Base-by-base conservation (phyloP, 2,113 vertebrate genomes). In the Tricholaema leucomelas region DNA sequence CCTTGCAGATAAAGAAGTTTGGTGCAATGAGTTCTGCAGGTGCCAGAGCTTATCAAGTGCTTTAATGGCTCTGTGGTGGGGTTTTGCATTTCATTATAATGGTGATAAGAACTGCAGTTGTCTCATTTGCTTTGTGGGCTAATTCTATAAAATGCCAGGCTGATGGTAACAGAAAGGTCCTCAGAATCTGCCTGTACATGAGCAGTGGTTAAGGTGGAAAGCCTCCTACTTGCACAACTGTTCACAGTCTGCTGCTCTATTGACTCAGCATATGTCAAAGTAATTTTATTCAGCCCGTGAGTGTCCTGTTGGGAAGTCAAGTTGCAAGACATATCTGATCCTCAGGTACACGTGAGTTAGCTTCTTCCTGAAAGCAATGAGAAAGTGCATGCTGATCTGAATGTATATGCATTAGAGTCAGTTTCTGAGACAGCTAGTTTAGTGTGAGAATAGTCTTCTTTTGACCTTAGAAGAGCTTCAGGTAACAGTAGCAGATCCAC, bases 391-490 rank as follows among this genome's bases (percentile, higher is more conserved):
- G 28, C 16, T 77, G 15, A 15, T 72, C 33, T 23, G 15, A 66
- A 72, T 42, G 16, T 15, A 10, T 8, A 15, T 0, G 5, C 17
- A 3, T 31, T 38, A 19, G 27, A 36, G 17, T 46, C 1, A 1
- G 15, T 52, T 69, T 85, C 56, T 56, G 61, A 69, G 17, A 42
- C 46, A 13, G 15, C 11, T 78, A 33, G 10, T 60, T 71, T 56
- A 77, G 79, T 46, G 16, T 55, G 35, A 61, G 36, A 85, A 74
- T 65, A 71, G 19, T 67, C 30, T 15, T 66, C 7, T 23, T 30
- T 50, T 3, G 1, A 12, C 25, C 20, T 46, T 64, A 70, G 40
- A 38, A 76, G n/a, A n/a, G n/a, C 16, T 72, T 81, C 46, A 40
- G 70, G 20, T 59, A 69, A 42, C 40, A 71, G 24, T 38, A 88